Conservation (phyloP, 2,113 vertebrate species). For the Nothoprocta pentlandii region DNA sequence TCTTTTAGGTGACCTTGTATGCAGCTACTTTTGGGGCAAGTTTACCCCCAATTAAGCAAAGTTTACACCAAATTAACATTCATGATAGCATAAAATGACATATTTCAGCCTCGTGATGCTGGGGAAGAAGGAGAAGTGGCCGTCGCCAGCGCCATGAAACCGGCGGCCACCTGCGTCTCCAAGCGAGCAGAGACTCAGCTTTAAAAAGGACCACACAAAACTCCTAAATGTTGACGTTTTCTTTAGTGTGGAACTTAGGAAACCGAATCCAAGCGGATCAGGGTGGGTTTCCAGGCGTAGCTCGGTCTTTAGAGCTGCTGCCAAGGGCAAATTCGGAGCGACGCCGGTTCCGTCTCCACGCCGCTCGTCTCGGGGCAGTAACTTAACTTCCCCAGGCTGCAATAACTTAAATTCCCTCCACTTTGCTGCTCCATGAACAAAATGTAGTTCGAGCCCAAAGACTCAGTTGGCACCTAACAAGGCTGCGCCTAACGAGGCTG, state of each 20-base stretch:
- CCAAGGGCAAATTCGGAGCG: background rate
- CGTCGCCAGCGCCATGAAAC: rapidly evolving
- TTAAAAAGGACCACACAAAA: too few species aligned
- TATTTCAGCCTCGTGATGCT: background rate
- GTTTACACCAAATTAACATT: conserved; percentile 9
- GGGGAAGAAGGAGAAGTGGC: background rate
- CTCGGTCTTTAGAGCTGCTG: background rate
- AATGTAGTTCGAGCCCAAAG: background rate
- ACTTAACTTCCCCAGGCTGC: background rate
- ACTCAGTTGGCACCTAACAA: background rate
- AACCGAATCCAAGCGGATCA: rapidly evolving
- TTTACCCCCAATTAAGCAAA: background rate
- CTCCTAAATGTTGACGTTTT: too few species aligned
- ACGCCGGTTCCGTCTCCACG: rapidly evolving
- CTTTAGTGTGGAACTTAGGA: background rate
- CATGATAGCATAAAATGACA: background rate
- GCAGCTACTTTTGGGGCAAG: background rate
- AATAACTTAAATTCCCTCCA: background rate
- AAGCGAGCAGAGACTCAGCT: too few species aligned
- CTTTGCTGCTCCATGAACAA: background rate
- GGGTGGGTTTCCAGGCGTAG: background rate
- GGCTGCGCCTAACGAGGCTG: background rate
- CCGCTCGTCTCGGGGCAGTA: background rate
- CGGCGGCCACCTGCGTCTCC: too few species aligned
- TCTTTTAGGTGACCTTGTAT: background rate